These are phyloP conservation scores for Nemotelus nigrinus DNA, from an alignment of 2,888 invertebrate species.

Conservation along the genomic window DNA sequence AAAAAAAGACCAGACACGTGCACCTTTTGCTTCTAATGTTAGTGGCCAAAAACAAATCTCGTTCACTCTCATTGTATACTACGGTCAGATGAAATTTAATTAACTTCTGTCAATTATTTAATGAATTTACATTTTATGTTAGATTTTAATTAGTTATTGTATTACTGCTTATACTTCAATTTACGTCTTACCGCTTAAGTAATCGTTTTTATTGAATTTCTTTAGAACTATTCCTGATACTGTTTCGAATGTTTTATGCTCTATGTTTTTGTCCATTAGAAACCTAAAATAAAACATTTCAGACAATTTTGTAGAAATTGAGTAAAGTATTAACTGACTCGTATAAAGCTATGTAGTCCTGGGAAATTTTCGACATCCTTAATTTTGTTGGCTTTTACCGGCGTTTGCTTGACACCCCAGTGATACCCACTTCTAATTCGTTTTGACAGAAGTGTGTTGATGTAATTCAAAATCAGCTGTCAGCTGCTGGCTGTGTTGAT, in stretches of 20 bases:
- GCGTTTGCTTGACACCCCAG: not conserved
- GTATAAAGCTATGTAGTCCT: constrained; percentile 55
- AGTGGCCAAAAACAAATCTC: no score
- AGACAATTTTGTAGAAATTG: not conserved
- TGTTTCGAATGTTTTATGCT: constrained; percentile 78
- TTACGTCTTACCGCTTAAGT: constrained; percentile 68
- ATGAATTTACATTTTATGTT: no score
- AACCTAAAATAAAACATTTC: constrained; percentile 49
- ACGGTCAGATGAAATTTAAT: no score
- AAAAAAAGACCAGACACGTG: no score
- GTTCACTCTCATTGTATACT: no score
- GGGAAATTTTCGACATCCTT: constrained; percentile 53
- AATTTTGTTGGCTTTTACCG: not conserved
- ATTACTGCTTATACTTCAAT: not conserved
- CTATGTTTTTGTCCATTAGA: constrained; percentile 72
- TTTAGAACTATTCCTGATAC: constrained; percentile 81
- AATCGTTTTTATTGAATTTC: constrained; percentile 79
- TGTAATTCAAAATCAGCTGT: no score
- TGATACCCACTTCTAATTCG: no score
- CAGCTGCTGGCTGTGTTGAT: no score
- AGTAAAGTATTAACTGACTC: constrained; percentile 51
- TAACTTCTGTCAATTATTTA: no score
- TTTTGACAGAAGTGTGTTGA: no score
- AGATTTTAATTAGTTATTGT: no score
- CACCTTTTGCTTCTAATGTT: no score